Percentiles rank a stretch among this genome's conserved stretches.
These are phyloP conservation scores for Heliothis virescens DNA, from an alignment of 1,140 invertebrate species.

Conservation along the genomic window DNA sequence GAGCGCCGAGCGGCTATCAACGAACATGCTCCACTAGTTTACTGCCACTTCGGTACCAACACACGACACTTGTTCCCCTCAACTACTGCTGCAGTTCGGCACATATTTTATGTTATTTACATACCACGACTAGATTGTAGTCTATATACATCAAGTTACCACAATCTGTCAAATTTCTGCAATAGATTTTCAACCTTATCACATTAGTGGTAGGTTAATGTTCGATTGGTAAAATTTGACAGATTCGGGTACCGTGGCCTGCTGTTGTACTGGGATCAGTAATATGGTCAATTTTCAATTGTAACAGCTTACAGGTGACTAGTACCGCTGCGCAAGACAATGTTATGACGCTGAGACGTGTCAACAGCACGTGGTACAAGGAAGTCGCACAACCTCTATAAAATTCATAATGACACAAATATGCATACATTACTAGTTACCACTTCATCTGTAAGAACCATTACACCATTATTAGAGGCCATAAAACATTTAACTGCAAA, in stretches of 20 bases:
- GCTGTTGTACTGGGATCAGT: too few relatives aligned
- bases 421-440: not conserved
- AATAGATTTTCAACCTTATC: too few relatives aligned
- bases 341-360: not conserved
- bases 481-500: conserved; percentile 38
- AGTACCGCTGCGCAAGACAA: not conserved
- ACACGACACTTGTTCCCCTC: conserved; percentile 24
- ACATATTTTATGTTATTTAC: not conserved
- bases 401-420: not conserved
- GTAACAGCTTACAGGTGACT: not conserved
- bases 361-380: conserved; percentile 28
- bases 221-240: too few relatives aligned
- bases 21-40: conserved; percentile 5
- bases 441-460: not conserved
- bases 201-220: too few relatives aligned
- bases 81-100: not conserved
- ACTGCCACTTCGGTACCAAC: not conserved
- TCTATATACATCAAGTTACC: too few relatives aligned
- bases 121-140: not conserved
- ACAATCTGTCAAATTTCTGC: too few relatives aligned
- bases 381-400: not conserved
- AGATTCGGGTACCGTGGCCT: too few relatives aligned
- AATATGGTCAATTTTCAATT: not conserved
- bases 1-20: not conserved
- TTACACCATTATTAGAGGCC: conserved; percentile 9